A percentile compares a stretch with the other conserved stretches of the same genome.
phyloP scores from a whole-genome alignment of 1,140 invertebrate genomes.

The Brachionus rubens region DNA sequence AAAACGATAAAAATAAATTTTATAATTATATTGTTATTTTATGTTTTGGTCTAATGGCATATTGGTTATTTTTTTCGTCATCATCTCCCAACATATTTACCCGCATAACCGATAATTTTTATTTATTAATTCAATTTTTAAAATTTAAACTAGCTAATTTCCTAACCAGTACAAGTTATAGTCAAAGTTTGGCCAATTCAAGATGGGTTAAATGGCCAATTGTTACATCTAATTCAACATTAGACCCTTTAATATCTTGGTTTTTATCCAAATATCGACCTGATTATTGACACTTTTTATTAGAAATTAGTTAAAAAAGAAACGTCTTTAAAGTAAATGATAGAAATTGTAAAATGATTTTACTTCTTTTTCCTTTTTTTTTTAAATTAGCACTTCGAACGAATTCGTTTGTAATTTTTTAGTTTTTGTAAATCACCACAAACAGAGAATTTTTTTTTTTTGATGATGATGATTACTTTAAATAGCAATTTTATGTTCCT shows the following conservation, averaged over 20 bases:
- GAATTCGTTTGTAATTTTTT: too few relatives aligned
- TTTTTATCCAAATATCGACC: constrained; percentile 25
- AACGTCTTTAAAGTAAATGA: too few relatives aligned
- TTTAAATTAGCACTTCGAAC: too few relatives aligned
- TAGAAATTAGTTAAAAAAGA: too few relatives aligned
- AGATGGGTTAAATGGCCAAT: constrained; percentile 6
- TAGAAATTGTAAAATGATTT: too few relatives aligned
- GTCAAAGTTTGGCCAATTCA: not conserved
- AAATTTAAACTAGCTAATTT: not conserved
- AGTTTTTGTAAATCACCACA: not conserved
- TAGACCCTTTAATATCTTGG: constrained; percentile 25
- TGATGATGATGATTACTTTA: not conserved
- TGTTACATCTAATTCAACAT: not conserved
- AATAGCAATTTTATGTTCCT: constrained; percentile 29
- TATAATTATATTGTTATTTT: not conserved
- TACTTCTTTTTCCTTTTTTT: too few relatives aligned
- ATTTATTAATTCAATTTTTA: not conserved
- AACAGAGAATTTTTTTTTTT: constrained; percentile 23
- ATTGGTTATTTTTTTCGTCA: constrained; percentile 7
- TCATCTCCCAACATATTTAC: not conserved
- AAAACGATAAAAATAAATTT: not conserved
- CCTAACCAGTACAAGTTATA: not conserved
- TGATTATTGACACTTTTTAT: too few relatives aligned
- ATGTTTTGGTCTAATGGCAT: constrained; percentile 29
- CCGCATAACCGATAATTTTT: not conserved